phyloP scores from a whole-genome alignment of 92 coral and sea anemone genomes.

The Desmophyllum pertusum region DNA sequence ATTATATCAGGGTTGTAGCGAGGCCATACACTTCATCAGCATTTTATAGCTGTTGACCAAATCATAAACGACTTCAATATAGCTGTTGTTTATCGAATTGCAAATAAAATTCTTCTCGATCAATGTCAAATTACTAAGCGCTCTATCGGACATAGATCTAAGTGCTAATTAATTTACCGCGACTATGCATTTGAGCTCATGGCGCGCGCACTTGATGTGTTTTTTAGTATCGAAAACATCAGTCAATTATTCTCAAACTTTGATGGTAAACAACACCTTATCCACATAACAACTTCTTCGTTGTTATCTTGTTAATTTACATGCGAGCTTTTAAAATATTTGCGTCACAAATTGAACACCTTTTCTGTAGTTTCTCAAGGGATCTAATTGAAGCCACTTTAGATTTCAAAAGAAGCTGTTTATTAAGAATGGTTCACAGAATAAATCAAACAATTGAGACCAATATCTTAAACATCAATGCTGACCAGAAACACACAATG shows the following conservation, averaged over 20 bases:
- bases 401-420: slow-evolving; percentile 11
- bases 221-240: background rate
- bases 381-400: slow-evolving; percentile 8
- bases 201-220: background rate
- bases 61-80: too few relatives aligned
- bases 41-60: too few relatives aligned
- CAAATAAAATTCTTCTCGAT: too few relatives aligned
- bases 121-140: background rate
- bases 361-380: slow-evolving; percentile 26
- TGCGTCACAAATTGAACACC: background rate
- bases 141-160: background rate
- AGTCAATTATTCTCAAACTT: background rate
- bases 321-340: background rate
- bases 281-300: slow-evolving; percentile 8
- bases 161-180: too few relatives aligned
- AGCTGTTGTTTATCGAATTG: too few relatives aligned
- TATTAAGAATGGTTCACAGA: background rate
- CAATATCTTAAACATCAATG: slow-evolving; percentile 7
- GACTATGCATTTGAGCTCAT: too few relatives aligned
- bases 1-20: too few relatives aligned
- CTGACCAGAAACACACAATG: background rate
- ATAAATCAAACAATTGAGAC: background rate
- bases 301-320: slow-evolving; percentile 13
- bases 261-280: background rate
- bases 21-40: too few relatives aligned